Evolutionary conservation across 1,140 invertebrate species (phyloP), one percentile per base, ranked within the genome.

Genomic region (Ooceraea biroi): DNA sequence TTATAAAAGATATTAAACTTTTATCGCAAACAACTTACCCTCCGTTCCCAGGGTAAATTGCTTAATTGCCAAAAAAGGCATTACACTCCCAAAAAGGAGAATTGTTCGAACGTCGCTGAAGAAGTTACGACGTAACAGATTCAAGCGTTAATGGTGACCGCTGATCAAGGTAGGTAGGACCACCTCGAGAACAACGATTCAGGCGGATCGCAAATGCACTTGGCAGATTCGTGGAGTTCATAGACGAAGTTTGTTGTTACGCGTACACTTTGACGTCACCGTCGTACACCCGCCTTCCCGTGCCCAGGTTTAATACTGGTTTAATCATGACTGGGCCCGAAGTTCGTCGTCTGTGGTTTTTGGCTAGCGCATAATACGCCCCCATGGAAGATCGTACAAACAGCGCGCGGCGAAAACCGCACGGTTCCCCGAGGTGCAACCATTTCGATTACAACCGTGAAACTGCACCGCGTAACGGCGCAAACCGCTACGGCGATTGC

Each of bases 261-360:
- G 57, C 58, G 68, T 22, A 19, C 61, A 52, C 61, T 84, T 68
- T 22, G 36, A 65, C 80, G 82, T 74, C 82, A 55, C 44, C 68
- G 72, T 22, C 44, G 55, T 73, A 22, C 77, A 27, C 12, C 60
- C 41, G 22, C 58, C 41, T 77, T 19, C 36, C 63, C 36, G 27
- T 19, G 41, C 25, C 27, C 27, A 50, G 46, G 52, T 85, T 85
- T 85, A 85, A 82, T 72, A 85, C 66, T 69, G 83, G 77, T 85
- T 85, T 82, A 85, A 85, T 85, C 83, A 85, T 77, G 83, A 63
- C 73, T 25, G 57, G 30, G 63, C 50, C 65, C 68, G 25, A 85
- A 85, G 65, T 85, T 82, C 77, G 77, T 85, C 77, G 76, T 66
- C 73, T 82, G 83, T 71, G 83, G 83, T 82, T 85, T 85, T 85